phyloP scores from a whole-genome alignment of 2,888 invertebrate genomes.

The Leptinotarsa tumamoca region DNA sequence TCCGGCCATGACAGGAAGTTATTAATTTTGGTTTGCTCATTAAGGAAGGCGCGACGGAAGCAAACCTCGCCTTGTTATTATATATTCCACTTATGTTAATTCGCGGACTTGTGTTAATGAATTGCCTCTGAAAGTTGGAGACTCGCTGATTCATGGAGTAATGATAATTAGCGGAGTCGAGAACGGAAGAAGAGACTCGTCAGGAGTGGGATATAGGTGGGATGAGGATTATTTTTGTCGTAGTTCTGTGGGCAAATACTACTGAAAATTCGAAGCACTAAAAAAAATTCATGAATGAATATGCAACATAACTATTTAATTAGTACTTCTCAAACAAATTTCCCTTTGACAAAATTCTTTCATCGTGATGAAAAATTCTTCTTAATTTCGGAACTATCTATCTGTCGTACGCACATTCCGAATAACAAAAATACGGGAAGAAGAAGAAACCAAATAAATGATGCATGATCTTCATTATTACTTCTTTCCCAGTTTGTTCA shows the following conservation, averaged over 20 bases:
- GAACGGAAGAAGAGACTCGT: background rate
- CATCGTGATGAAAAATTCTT: no score
- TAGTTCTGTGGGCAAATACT: background rate
- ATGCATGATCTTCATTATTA: no score
- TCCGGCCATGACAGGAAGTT: background rate
- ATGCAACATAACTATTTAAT: no score
- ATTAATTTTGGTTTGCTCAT: conserved; percentile 9
- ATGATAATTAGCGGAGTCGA: background rate
- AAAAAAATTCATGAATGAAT: no score
- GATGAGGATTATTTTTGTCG: background rate
- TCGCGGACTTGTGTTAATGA: conserved; percentile 15
- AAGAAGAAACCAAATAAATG: no score
- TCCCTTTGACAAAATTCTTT: no score
- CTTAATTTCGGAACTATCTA: no score
- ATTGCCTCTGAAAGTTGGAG: conserved; percentile 5
- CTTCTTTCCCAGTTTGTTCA: no score
- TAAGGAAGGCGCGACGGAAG: background rate
- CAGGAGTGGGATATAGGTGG: background rate
- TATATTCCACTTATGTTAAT: conserved; percentile 9
- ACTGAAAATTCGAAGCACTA: no score
- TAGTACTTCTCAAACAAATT: no score
- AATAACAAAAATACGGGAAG: no score
- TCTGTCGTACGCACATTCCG: no score
- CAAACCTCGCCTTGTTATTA: background rate
- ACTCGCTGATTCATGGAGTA: background rate